phyloP scores from a whole-genome alignment of 2,888 invertebrate species.

The Netelia inedita region DNA sequence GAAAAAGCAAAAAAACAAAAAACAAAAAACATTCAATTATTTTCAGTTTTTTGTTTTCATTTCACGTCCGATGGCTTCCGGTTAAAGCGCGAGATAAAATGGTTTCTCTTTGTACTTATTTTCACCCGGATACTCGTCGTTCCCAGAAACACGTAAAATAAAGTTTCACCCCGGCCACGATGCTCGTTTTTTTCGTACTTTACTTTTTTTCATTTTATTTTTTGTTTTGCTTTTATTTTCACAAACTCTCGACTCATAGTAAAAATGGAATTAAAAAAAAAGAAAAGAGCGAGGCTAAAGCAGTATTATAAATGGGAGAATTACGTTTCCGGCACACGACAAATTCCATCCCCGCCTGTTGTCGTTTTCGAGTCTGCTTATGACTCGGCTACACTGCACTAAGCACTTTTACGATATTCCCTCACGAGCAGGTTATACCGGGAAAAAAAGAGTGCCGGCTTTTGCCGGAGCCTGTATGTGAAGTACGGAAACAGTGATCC shows the following conservation, averaged over 20 bases:
- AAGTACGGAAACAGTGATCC: background rate
- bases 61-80: conserved; percentile 14
- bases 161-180: background rate
- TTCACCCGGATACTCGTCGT: background rate
- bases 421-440: conserved; percentile 37
- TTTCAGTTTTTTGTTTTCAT: background rate
- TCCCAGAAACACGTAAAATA: conserved; percentile 11
- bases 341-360: conserved; percentile 5
- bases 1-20: no score
- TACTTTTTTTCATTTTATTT: background rate
- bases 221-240: background rate
- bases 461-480: conserved; percentile 15
- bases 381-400: conserved; percentile 42
- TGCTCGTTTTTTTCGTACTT: background rate
- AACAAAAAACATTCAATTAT: no score
- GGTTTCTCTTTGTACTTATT: background rate
- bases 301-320: conserved; percentile 25
- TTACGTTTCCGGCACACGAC: conserved; percentile 38
- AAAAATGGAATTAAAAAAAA: background rate
- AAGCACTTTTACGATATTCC: conserved; percentile 56
- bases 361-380: conserved; percentile 15
- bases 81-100: background rate
- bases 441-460: conserved; percentile 7
- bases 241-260: background rate
- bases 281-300: background rate